A percentile compares a stretch with the other conserved stretches of the same genome.
Conservation (phyloP, 2,113 vertebrate species). For the Electrona antarctica region DNA sequence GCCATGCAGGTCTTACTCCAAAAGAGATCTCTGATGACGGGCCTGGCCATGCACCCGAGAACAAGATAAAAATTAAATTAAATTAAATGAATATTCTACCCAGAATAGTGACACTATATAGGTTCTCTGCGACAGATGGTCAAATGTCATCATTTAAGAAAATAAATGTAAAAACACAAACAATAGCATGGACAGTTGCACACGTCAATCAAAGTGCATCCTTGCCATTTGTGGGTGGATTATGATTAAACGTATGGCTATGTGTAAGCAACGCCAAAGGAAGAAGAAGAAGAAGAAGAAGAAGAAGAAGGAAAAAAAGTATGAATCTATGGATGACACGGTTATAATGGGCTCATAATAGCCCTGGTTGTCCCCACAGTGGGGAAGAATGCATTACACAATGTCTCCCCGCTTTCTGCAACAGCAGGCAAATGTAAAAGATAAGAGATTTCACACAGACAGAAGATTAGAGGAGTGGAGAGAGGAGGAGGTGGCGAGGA, state of each 20-base stretch:
- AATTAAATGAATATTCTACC: no score
- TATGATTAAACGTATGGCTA: neutral
- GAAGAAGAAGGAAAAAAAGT: neutral
- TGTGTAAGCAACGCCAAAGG: neutral
- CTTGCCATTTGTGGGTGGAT: no score
- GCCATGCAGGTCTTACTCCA: no score
- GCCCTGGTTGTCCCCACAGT: neutral
- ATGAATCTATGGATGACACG: neutral
- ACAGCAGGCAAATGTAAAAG: conserved; percentile 72
- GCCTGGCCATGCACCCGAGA: no score
- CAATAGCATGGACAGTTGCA: neutral
- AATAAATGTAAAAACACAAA: neutral
- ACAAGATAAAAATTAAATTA: no score
- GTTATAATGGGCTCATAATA: conserved; percentile 3
- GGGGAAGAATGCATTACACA: conserved; percentile 5
- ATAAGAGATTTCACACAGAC: conserved; percentile 78
- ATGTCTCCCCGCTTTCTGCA: neutral
- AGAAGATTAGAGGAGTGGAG: conserved; percentile 3
- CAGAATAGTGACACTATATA: no score
- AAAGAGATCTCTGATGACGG: no score
- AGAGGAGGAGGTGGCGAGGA: conserved; percentile 40
- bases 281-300: no score
- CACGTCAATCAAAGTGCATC: no score
- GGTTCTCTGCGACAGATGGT: no score
- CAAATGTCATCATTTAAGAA: neutral